phyloP scores from a whole-genome alignment of 2,113 vertebrate genomes.

The Morone saxatilis region DNA sequence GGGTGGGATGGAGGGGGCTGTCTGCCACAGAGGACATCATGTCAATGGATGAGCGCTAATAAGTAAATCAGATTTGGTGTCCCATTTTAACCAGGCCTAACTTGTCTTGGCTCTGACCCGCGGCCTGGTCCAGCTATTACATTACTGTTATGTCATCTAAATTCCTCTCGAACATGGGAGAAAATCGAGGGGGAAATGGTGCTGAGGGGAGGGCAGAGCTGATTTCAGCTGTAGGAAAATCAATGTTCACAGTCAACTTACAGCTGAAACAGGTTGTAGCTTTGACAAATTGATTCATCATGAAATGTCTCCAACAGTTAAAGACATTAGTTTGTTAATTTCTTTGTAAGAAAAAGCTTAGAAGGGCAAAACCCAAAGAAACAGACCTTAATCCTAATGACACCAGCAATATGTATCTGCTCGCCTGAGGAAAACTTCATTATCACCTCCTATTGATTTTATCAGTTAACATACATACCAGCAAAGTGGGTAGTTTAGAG shows the following conservation, averaged over 20 bases:
- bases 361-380: slow-evolving; percentile 20
- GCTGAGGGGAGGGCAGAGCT: slow-evolving; percentile 34
- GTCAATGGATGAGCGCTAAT: slow-evolving; percentile 55
- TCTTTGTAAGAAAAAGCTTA: slow-evolving; percentile 41
- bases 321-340: slow-evolving; percentile 15
- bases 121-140: slow-evolving; percentile 17
- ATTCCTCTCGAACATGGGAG: slow-evolving; percentile 49
- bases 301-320: slow-evolving; percentile 41
- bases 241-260: slow-evolving; percentile 59
- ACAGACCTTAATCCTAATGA: slow-evolving; percentile 11
- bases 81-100: slow-evolving; percentile 55
- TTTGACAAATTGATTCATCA: slow-evolving; percentile 64
- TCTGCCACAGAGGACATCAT: slow-evolving; percentile 41
- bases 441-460: slow-evolving; percentile 52
- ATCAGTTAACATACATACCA: slow-evolving; percentile 12
- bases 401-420: background rate
- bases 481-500: slow-evolving; percentile 26
- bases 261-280: slow-evolving; percentile 58
- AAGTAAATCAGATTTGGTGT: slow-evolving; percentile 70
- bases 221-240: slow-evolving; percentile 68
- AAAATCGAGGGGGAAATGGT: slow-evolving; percentile 39
- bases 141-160: slow-evolving; percentile 68
- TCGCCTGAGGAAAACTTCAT: slow-evolving; percentile 18
- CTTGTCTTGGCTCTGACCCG: slow-evolving; percentile 52
- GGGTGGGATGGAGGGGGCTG: background rate